Evolutionary conservation across 2,113 vertebrate species (phyloP), one percentile per base, ranked within the genome.

Genomic region (Toxotes chatareus): DNA sequence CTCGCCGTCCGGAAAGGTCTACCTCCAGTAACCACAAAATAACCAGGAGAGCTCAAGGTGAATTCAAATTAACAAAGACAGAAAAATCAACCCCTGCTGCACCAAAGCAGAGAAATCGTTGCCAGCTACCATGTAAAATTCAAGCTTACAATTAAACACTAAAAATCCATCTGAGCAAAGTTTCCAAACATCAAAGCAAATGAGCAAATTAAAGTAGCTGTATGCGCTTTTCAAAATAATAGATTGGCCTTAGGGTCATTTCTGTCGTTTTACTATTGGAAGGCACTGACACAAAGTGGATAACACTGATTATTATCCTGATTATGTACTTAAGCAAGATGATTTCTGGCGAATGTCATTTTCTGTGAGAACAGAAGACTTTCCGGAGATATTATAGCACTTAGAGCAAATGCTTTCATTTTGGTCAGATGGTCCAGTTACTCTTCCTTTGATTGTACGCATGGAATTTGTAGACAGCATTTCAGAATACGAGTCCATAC

Each of bases 341-440:
- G 27, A 49, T 70, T 69, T 70, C 51, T 64, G 44, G 16, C 59
- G 38, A 60, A 60, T 23, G 16, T 21, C n/a, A 57, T 66, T 44
- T 53, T 23, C 56, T 49, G 36, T 36, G 78, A 59, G 10, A 56
- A 42, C 21, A 59, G 4, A 46, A 42, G 27, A 57, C 12, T 40
- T 19, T 27, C 27, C 27, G 27, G 27, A 27, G 27, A 27, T 27
- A 27, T 27, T 27, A 27, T 27, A 11, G 11, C 42, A 44, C 8
- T 12, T 51, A 17, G 17, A 23, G 21, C 36, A 59, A 85, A 79
- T 38, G 46, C 14, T 76, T 68, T 82, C 32, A 49, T 72, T 86
- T 60, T 34, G 36, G 64, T 72, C 66, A 73, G 12, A 27, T 42
- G n/a, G 51, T 79, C 7, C 56, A 67, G 19, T 67, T 42, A 36